Conservation (phyloP, 1,140 invertebrate species). For the Lepidurus apus region DNA sequence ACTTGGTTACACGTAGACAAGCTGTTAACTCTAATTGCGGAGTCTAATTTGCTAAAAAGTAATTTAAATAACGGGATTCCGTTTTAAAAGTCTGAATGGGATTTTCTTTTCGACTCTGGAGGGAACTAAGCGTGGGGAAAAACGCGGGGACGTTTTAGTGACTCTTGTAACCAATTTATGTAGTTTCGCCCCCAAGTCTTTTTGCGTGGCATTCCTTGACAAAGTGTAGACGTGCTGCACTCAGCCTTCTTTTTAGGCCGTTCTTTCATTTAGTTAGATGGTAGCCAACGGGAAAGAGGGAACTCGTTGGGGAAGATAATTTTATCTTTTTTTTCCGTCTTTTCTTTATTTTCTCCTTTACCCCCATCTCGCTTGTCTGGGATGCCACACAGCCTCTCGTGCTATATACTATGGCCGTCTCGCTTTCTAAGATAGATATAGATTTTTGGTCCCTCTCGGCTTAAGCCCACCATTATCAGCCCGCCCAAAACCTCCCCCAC, state of each 20-base stretch:
- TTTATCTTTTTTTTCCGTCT: background rate
- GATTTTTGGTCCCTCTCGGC: background rate
- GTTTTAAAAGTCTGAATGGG: background rate
- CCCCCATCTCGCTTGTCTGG: background rate
- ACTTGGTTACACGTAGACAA: too few species aligned
- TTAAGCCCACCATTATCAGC: background rate
- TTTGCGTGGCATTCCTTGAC: slow-evolving; percentile 6
- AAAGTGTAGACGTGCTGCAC: slow-evolving; percentile 14
- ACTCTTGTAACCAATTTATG: slow-evolving; percentile 1
- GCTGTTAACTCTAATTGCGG: too few species aligned
- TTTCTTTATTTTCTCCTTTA: background rate
- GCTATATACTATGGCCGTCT: background rate
- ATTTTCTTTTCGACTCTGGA: background rate
- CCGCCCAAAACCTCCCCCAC: background rate
- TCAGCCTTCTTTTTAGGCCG: background rate
- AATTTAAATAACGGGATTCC: too few species aligned
- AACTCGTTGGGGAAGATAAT: background rate
- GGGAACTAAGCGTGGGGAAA: background rate
- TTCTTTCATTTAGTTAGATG: slow-evolving; percentile 3
- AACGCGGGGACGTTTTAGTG: background rate
- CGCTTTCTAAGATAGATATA: background rate
- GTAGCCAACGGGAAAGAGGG: background rate
- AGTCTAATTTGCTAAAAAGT: too few species aligned
- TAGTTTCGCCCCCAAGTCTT: background rate
- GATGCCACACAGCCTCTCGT: background rate